Evolutionary conservation across 1,140 invertebrate genomes (phyloP).

Genomic region (Zaprionus vittiger): DNA sequence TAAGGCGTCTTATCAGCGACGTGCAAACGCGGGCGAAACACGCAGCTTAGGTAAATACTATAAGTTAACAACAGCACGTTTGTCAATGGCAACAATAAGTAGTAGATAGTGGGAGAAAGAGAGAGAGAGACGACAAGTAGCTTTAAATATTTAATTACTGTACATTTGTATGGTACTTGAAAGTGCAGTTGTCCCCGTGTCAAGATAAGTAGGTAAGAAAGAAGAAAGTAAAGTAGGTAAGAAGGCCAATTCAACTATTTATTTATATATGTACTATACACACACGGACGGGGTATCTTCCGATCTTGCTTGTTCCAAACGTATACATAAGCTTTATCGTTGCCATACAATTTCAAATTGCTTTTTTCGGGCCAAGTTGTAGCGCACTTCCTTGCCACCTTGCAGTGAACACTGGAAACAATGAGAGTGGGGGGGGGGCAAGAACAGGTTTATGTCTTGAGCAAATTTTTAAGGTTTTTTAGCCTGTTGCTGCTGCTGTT

Average conservation of each 20-base stretch:
- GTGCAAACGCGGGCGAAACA: constrained; percentile 26
- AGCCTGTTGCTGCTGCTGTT: background rate
- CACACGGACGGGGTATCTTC: background rate
- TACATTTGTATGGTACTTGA: background rate
- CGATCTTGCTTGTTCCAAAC: background rate
- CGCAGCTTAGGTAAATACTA: constrained; percentile 5
- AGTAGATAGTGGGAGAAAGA: background rate
- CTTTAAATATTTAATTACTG: background rate
- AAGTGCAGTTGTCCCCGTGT: constrained; percentile 1
- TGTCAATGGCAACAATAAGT: constrained; percentile 15
- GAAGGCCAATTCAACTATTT: background rate
- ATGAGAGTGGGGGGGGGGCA: background rate
- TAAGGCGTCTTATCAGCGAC: constrained; percentile 47
- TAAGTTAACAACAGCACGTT: constrained; percentile 16
- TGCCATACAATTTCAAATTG: background rate
- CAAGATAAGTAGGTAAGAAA: background rate
- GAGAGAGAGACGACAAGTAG: background rate
- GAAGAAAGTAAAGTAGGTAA: background rate
- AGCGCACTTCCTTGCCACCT: background rate
- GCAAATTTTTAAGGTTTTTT: background rate
- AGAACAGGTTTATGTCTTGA: background rate
- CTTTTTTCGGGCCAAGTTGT: background rate
- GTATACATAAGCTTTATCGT: background rate
- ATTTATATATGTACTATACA: background rate
- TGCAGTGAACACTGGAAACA: background rate